Evolutionary conservation across 2,888 invertebrate species (phyloP).

Genomic region (Phengaris arion): DNA sequence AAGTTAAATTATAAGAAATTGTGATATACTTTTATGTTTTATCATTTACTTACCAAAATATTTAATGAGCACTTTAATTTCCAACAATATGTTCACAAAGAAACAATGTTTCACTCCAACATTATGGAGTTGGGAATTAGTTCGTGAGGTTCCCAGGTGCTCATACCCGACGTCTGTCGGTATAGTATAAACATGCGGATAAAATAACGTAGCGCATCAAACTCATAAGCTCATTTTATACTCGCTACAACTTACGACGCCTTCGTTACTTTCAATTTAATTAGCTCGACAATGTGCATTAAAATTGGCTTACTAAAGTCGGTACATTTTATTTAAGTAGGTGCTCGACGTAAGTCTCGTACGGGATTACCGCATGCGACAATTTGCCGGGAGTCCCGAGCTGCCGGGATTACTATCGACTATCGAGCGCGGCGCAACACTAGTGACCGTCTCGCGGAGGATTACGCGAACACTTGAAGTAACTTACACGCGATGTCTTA

Average conservation of each 20-base stretch:
- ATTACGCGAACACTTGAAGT: conserved; percentile 14
- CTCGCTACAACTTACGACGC: not conserved
- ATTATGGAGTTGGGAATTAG: conserved; percentile 6
- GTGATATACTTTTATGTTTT: too few relatives aligned
- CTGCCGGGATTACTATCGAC: conserved; percentile 14
- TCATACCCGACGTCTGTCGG: not conserved
- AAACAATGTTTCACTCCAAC: not conserved
- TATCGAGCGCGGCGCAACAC: conserved; percentile 4
- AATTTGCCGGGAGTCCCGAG: conserved; percentile 8
- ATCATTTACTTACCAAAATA: not conserved
- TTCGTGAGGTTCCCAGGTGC: not conserved
- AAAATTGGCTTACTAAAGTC: not conserved
- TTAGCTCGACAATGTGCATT: not conserved
- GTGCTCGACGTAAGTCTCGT: conserved; percentile 19
- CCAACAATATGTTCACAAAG: not conserved
- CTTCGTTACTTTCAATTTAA: conserved; percentile 1
- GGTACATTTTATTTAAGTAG: conserved; percentile 5
- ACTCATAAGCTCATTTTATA: not conserved
- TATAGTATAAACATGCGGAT: not conserved
- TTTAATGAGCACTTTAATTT: conserved; percentile 2
- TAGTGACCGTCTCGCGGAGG: conserved; percentile 7
- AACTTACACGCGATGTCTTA: conserved; percentile 3
- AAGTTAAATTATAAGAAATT: too few relatives aligned
- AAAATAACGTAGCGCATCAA: not conserved
- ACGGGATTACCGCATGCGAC: conserved; percentile 18